Evolutionary conservation across 2,113 vertebrate species (phyloP).

Genomic region (Myotis yumanensis): DNA sequence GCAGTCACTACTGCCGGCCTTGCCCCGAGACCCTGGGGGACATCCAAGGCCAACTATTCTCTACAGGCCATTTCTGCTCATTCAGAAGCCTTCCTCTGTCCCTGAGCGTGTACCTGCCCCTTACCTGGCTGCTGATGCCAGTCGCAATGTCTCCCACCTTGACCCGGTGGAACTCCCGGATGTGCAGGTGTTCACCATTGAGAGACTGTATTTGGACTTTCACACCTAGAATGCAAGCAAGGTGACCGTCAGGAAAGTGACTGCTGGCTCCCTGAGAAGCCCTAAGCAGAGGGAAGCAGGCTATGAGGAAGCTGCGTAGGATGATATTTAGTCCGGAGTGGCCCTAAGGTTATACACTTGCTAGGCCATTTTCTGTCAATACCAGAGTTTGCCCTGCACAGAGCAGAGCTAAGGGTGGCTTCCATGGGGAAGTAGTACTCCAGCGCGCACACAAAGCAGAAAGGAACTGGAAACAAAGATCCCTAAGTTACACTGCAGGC

Average conservation of each 20-base stretch:
- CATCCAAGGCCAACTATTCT: background rate
- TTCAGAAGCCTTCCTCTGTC: background rate
- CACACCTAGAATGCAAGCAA: slow-evolving; percentile 86
- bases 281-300: background rate
- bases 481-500: background rate
- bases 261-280: background rate
- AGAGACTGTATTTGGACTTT: slow-evolving; percentile 93
- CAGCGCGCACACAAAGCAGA: background rate
- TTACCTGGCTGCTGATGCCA: slow-evolving; percentile 98
- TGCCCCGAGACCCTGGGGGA: background rate
- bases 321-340: background rate
- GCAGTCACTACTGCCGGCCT: background rate
- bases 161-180: slow-evolving; percentile 92
- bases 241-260: background rate
- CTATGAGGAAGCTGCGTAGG: background rate
- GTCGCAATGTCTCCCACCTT: slow-evolving; percentile 95
- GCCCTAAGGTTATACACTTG: background rate
- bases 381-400: background rate
- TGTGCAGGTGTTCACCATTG: slow-evolving; percentile 88
- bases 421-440: background rate
- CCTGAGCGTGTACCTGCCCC: background rate
- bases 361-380: background rate
- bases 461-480: background rate
- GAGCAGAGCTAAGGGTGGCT: background rate
- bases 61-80: background rate